Evolutionary conservation across 2,113 vertebrate species (phyloP), one percentile per base, ranked within the genome.

Genomic region (Python bivittatus): DNA sequence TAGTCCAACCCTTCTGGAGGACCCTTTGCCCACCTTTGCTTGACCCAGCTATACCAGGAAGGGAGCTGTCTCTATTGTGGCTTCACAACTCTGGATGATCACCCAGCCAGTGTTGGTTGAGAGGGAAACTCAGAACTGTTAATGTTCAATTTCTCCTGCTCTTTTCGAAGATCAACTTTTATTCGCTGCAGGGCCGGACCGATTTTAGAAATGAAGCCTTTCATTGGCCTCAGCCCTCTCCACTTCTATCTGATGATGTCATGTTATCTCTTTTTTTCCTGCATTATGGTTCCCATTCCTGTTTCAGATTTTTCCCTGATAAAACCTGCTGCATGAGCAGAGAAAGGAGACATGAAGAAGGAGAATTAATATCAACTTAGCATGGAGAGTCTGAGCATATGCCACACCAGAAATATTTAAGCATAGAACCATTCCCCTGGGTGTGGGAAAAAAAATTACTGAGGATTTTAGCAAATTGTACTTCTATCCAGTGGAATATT

Each of bases 361-460:
- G n/a, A n/a, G n/a, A n/a, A n/a, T n/a, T n/a, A 48, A 3, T 0
- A 48, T 48, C 48, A 48, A 48, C 48, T 48, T 48, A 48, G 48
- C 48, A 48, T 6, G 48, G 48, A 48, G 23, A 6, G 52, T 27
- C 0, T 4, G 4, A 86, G 91, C 64, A 0, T 84, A 86, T 1
- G 91, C 88, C 44, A 93, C 91, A 60, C 48, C 52, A 86, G 29
- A 56, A 56, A 86, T 25, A 72, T 0, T 5, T 72, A 79, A 42
- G 38, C 61, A 92, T 93, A 84, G 48, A 54, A 0, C 94, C 95
- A 94, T 90, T 92, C 88, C 5, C 25, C 54, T 0, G 57, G 53
- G 88, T 94, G 33, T 72, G 27, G 86, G 89, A 27, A 95, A 92
- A 95, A 92, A 6, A 64, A 96, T 54, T 88, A 84, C 54, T 11